phyloP scores from a whole-genome alignment of 2,888 invertebrate genomes.

The Caenorhabditis panamensis region DNA sequence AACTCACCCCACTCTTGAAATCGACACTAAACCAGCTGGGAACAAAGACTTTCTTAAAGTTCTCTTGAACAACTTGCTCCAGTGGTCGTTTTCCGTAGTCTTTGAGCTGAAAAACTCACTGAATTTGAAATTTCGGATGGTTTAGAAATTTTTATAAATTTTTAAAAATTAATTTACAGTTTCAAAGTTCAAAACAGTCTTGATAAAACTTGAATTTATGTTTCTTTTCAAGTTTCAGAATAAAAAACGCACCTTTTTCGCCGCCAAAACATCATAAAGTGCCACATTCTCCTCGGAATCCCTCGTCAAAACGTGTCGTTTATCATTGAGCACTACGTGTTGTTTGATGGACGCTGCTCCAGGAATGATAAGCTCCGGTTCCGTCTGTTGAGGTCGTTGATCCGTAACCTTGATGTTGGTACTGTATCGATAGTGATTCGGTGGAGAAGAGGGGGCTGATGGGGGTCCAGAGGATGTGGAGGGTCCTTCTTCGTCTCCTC shows the following conservation, averaged over 20 bases:
- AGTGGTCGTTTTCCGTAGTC: constrained; percentile 86
- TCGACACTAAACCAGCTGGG: constrained; percentile 99
- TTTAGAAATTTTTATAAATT: no score
- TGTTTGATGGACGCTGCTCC: constrained; percentile 94
- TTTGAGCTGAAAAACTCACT: constrained; percentile 82
- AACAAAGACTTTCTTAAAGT: constrained; percentile 94
- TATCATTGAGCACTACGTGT: constrained; percentile 94
- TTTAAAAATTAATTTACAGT: no score
- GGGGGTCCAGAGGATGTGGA: constrained; percentile 8
- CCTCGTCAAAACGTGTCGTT: constrained; percentile 94
- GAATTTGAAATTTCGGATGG: no score
- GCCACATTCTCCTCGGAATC: constrained; percentile 93
- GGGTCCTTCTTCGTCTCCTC: constrained; percentile 42
- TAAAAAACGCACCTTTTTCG: constrained; percentile 62
- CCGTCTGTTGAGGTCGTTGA: constrained; percentile 23
- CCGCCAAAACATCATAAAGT: constrained; percentile 89
- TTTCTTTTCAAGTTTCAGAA: no score
- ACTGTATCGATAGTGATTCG: neutral
- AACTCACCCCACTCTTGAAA: constrained; percentile 93
- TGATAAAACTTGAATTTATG: no score
- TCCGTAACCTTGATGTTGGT: neutral
- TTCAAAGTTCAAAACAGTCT: no score
- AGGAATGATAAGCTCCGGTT: constrained; percentile 42
- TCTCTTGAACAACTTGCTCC: constrained; percentile 92
- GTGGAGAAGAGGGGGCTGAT: constrained; percentile 3